Conservation (phyloP, 1,140 invertebrate genomes). For the Ericerus pela region DNA sequence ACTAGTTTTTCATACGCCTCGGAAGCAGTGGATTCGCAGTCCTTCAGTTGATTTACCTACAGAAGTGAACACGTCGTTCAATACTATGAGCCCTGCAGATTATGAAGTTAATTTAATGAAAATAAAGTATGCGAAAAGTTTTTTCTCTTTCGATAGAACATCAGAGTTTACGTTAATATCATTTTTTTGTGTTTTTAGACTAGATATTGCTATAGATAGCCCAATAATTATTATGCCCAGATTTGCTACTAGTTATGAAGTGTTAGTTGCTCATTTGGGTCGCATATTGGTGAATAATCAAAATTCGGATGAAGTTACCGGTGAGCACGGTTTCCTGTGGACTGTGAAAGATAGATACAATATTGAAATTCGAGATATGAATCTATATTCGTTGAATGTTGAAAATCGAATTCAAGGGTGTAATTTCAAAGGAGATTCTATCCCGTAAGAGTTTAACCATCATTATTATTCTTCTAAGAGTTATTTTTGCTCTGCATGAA, state of each 20-base stretch:
- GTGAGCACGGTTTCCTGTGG: conserved; percentile 15
- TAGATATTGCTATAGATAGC: conserved; percentile 68
- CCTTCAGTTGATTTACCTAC: background rate
- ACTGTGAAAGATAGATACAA: conserved; percentile 34
- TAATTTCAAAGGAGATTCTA: background rate
- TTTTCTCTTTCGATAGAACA: too few relatives aligned
- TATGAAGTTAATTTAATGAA: conserved; percentile 24
- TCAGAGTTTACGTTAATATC: too few relatives aligned
- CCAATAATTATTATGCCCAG: conserved; percentile 78
- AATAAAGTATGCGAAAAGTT: too few relatives aligned
- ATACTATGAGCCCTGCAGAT: conserved; percentile 32
- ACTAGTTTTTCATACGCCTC: conserved; percentile 26
- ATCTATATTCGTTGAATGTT: conserved; percentile 57
- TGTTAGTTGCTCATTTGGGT: conserved; percentile 84
- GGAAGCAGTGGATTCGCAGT: conserved; percentile 22
- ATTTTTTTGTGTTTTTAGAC: conserved; percentile 30
- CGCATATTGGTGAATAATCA: conserved; percentile 51
- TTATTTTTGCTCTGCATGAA: background rate
- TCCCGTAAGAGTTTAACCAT: background rate
- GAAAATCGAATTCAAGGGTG: conserved; percentile 9
- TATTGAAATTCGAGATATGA: conserved; percentile 70
- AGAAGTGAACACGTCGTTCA: conserved; percentile 22
- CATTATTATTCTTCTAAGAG: background rate
- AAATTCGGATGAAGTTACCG: conserved; percentile 12
- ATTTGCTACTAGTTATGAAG: conserved; percentile 56